Evolutionary conservation across 2,113 vertebrate genomes (phyloP).

Genomic region (Mus pahari): DNA sequence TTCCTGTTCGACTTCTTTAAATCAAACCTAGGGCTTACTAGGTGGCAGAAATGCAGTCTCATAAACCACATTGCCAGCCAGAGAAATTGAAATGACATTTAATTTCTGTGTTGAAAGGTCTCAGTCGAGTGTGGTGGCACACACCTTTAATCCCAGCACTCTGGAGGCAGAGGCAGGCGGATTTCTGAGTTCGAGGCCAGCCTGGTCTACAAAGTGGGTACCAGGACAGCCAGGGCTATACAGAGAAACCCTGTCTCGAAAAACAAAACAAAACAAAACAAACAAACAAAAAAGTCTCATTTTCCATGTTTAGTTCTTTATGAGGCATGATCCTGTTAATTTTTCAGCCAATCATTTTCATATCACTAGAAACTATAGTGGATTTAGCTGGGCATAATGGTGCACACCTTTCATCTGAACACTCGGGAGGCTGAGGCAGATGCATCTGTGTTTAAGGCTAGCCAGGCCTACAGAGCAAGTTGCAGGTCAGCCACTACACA

Average conservation of each 20-base stretch:
- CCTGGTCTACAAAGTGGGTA: too few species aligned
- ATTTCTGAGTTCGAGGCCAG: too few species aligned
- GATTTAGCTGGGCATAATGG: not conserved
- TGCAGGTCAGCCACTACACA: not conserved
- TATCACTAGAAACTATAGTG: not conserved
- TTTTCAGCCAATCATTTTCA: constrained; percentile 48
- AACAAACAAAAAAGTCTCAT: constrained; percentile 16
- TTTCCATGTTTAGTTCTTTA: constrained; percentile 32
- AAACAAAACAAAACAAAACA: too few species aligned
- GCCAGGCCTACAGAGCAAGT: not conserved
- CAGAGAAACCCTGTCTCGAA: too few species aligned
- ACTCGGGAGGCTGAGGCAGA: not conserved
- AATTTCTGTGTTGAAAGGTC: constrained; percentile 46
- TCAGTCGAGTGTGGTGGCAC: too few species aligned
- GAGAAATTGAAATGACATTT: not conserved
- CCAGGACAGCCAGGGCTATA: too few species aligned
- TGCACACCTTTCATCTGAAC: not conserved
- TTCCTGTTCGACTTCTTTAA: constrained; percentile 11
- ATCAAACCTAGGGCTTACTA: not conserved
- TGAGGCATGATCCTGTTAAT: not conserved
- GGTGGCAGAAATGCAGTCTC: not conserved
- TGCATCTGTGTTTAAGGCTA: not conserved
- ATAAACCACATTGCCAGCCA: not conserved
- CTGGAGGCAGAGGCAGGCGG: too few species aligned
- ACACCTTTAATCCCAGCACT: too few species aligned